Evolutionary conservation across 2,797 vertebrate genomes (phyloP).

Genomic region (Carduelis carduelis): DNA sequence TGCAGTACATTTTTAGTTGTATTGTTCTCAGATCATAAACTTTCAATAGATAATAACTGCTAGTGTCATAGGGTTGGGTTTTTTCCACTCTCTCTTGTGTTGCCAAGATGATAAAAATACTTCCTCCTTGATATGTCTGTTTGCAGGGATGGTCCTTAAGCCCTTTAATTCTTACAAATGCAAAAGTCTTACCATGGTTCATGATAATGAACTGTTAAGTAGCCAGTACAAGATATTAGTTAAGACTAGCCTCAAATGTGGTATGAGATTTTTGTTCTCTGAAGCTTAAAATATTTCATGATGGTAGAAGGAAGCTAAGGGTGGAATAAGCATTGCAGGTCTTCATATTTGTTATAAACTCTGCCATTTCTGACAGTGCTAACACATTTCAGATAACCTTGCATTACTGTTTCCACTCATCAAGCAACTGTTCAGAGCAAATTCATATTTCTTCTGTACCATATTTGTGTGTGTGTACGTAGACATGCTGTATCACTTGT

Average conservation of each 20-base stretch:
- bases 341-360: not conserved
- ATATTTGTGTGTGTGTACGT: accelerated
- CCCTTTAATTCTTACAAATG: not conserved
- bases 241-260: not conserved
- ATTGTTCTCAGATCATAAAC: not conserved
- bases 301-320: not conserved
- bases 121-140: not conserved
- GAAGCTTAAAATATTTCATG: not conserved
- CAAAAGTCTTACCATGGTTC: not conserved
- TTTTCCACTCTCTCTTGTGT: not conserved
- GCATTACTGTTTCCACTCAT: not conserved
- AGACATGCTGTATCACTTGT: accelerated
- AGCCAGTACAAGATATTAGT: not conserved
- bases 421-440: not conserved
- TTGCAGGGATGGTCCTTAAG: not conserved
- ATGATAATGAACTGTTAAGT: not conserved
- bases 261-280: not conserved
- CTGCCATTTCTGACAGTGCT: not conserved
- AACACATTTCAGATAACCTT: not conserved
- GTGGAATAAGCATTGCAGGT: not conserved
- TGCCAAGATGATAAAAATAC: not conserved
- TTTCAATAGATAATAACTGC: not conserved
- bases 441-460: not conserved
- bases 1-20: not conserved
- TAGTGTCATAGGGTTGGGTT: not conserved